Evolutionary conservation across 2,888 invertebrate species (phyloP), one percentile per base, ranked within the genome.

Genomic region (Bhutanitis thaidina): DNA sequence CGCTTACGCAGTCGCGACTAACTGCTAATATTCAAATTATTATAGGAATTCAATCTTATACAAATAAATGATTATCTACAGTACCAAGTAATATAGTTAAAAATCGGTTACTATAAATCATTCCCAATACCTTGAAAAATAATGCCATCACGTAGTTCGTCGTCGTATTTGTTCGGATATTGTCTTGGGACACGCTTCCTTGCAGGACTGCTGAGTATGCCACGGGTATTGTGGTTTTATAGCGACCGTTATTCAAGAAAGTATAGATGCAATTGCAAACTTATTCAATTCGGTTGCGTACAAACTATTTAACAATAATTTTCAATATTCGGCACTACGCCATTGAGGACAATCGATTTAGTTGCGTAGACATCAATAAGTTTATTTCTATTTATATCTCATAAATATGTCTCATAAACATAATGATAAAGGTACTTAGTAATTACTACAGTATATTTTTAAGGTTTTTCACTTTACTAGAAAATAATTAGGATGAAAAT

Each of bases 241-340:
- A 88, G 71, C 70, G 52, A 60, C 65, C 65, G 73, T 69, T 71
- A 74, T 73, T 72, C 71, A 72, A 65, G 69, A 72, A 69, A 78
- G 68, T 82, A 74, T 64, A 67, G 67, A 71, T 77, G 82, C 82
- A 86, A 87, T 83, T 74, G 74, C 76, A 74, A 76, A 73, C 74
- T 77, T 77, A 78, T 72, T 67, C 64, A 70, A 54, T 56, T 58
- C 59, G 62, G 73, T 87, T 88, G 86, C 85, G 58, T 52, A 77
- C 80, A 80, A 76, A 76, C 77, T 82, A 85, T 86, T 86, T 83
- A 84, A 82, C 85, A 85, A 88, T 84, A 81, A 80, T 86, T 87
- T 82, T 83, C 79, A 79, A 79, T 85, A 74, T 85, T 82, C 62
- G 74, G 67, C 65, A 56, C 63, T 74, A 83, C 80, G 79, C 77